Evolutionary conservation across 64 coral and sea anemone species (phyloP), one percentile per base, ranked within the genome.

Genomic region (Pachyseris speciosa): DNA sequence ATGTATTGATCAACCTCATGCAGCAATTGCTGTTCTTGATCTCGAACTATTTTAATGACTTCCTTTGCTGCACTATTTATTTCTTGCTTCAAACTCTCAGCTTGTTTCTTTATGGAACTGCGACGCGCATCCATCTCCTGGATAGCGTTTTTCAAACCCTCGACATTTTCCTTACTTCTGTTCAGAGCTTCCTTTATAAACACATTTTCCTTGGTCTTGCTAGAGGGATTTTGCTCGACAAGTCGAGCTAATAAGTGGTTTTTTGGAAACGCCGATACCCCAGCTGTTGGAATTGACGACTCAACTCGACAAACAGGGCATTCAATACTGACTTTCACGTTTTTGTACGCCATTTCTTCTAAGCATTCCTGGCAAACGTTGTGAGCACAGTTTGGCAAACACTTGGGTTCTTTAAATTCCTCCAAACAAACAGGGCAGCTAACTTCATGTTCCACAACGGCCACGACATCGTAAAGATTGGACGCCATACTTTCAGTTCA

Each of bases 391-490:
- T 39, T 48, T 27, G 31, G 69, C 19, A 88, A 59, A 24, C 67
- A 75, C 48, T 65, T 88, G 13, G 86, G 67, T 16, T 88, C 45
- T 26, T 26, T 32, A 34, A 88, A 76, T 12, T 57, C 37, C 57
- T 88, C 86, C 17, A 57, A 76, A 70, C 86, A 88, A 19, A 88
- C 86, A 17, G 86, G 72, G 41, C 86, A 88, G 26, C 53, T 49
- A 4, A 88, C 47, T 60, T 88, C 86, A 8, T 88, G 67, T 32
- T 57, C 38, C 4, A 88, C 28, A 6, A 53, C 33, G 1, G 70
- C 70, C 17, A 74, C 70, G 40, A 74, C 70, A 22, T 74, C 70
- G 40, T 74, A 74, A 11, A 74, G 70, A n/a, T n/a, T n/a, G n/a
- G n/a, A n/a, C n/a, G n/a, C n/a, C n/a, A 50, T 27, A 4, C 45